Evolutionary conservation across 2,797 vertebrate species (phyloP).

Genomic region (Scleropages formosus): DNA sequence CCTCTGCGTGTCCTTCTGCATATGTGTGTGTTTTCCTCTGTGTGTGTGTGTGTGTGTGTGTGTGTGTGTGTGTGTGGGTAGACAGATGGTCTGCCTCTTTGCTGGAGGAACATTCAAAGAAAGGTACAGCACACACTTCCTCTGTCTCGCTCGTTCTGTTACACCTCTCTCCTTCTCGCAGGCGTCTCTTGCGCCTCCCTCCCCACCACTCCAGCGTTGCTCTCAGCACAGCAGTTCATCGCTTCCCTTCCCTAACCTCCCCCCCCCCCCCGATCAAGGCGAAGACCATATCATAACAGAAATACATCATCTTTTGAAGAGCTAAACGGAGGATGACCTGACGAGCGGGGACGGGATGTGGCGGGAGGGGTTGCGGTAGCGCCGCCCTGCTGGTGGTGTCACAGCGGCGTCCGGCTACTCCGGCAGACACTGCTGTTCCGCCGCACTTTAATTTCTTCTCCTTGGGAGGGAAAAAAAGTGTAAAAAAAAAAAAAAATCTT

Average conservation of each 20-base stretch:
- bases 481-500: not conserved
- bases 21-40: too few relatives aligned
- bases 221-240: not conserved
- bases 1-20: too few relatives aligned
- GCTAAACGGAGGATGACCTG: conserved; percentile 9
- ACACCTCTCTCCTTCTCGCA: not conserved
- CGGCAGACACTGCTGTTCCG: conserved; percentile 10
- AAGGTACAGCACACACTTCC: conserved; percentile 15
- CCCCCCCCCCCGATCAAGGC: conserved; percentile 21
- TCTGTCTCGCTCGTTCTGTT: not conserved
- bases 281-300: not conserved
- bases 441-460: conserved; percentile 19
- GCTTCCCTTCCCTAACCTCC: conserved; percentile 16
- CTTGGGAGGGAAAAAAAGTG: not conserved
- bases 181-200: not conserved
- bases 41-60: not conserved
- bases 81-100: not conserved
- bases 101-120: not conserved
- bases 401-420: conserved; percentile 8
- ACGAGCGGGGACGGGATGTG: not conserved
- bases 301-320: conserved; percentile 16
- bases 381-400: not conserved
- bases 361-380: not conserved
- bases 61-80: not conserved
- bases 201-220: too few relatives aligned